phyloP scores from a whole-genome alignment of 2,888 invertebrate genomes.

The Neoascia interrupta region DNA sequence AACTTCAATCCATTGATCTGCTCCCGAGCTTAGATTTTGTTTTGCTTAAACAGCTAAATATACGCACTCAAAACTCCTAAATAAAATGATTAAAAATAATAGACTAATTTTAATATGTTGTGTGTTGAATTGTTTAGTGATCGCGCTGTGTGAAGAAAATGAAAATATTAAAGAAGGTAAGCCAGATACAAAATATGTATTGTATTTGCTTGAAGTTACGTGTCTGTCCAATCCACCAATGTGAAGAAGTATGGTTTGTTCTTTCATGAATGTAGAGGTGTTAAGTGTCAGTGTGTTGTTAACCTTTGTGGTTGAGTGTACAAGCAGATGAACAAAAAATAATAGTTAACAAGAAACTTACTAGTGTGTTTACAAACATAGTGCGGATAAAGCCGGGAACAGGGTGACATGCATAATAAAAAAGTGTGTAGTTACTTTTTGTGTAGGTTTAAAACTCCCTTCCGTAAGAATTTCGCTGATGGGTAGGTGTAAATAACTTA shows the following conservation, averaged over 20 bases:
- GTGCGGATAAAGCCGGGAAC: not conserved
- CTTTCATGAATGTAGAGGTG: not conserved
- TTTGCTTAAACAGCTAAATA: not conserved
- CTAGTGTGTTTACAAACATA: not conserved
- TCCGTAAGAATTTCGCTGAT: no score
- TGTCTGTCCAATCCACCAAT: not conserved
- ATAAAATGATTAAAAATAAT: constrained; percentile 39
- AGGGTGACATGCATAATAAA: not conserved
- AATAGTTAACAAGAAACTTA: not conserved
- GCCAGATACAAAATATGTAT: not conserved
- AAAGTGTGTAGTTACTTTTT: no score
- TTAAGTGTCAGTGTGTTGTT: constrained; percentile 22
- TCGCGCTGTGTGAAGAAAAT: constrained; percentile 17
- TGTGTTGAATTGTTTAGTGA: constrained; percentile 22
- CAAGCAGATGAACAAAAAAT: no score
- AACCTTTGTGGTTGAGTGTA: constrained; percentile 4
- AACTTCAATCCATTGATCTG: constrained; percentile 43
- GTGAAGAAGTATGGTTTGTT: not conserved
- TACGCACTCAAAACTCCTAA: not conserved
- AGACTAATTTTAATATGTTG: constrained; percentile 23
- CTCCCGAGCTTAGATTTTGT: constrained; percentile 27
- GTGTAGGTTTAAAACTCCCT: no score
- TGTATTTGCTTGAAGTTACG: not conserved
- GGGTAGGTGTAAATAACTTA: no score
- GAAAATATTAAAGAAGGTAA: constrained; percentile 61